These are phyloP conservation scores for Hemiprocne comata DNA, from an alignment of 2,113 vertebrate species.

Conservation along the genomic window DNA sequence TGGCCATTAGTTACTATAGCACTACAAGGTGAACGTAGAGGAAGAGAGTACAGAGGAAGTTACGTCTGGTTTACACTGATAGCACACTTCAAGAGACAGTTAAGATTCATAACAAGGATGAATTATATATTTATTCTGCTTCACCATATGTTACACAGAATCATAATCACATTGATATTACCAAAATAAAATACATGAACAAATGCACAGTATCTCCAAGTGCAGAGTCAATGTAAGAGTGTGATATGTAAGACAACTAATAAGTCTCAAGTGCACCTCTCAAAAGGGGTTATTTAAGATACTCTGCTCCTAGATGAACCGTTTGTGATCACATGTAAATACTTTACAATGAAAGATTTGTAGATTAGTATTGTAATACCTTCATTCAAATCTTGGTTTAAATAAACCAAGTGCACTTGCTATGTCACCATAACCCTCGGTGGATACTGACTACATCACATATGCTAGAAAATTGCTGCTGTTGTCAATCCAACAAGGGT, in stretches of 20 bases:
- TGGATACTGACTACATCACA: not conserved
- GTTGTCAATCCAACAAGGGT: not conserved
- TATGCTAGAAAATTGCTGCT: not conserved
- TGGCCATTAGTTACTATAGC: not conserved
- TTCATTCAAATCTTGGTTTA: not conserved
- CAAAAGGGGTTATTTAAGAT: constrained; percentile 11
- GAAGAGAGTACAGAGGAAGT: not conserved
- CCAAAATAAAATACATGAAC: constrained; percentile 19
- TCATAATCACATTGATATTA: constrained; percentile 24
- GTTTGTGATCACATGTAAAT: constrained; percentile 1
- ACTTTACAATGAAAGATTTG: not conserved
- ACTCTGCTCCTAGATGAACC: not conserved
- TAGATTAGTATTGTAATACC: not conserved
- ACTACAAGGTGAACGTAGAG: not conserved
- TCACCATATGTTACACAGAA: not conserved
- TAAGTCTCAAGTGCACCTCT: not conserved
- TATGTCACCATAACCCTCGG: not conserved
- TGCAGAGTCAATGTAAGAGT: not conserved
- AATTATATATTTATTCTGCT: constrained; percentile 39
- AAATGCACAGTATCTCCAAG: not conserved
- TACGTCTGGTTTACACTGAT: not conserved
- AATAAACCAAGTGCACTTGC: not conserved
- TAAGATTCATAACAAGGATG: not conserved
- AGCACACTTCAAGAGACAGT: not conserved
- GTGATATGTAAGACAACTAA: not conserved